Conservation (phyloP, 2,797 vertebrate genomes). For the Austrolebias charrua region DNA sequence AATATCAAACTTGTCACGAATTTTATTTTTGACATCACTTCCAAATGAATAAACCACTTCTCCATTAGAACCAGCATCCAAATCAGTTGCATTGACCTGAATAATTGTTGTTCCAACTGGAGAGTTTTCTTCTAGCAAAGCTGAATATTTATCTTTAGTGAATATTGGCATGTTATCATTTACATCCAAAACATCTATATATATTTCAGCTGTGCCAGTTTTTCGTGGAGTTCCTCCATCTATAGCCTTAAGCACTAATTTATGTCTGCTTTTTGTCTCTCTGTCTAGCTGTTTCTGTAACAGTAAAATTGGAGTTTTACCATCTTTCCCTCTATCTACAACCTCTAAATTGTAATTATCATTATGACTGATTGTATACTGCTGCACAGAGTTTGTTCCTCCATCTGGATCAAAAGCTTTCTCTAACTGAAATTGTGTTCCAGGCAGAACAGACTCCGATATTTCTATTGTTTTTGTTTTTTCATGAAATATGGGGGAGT, state of each 20-base stretch:
- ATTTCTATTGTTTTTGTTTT: conserved; percentile 72
- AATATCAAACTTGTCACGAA: conserved; percentile 64
- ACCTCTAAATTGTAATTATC: conserved; percentile 65
- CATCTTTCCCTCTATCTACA: conserved; percentile 60
- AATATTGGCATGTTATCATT: conserved; percentile 81
- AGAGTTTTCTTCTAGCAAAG: conserved; percentile 66
- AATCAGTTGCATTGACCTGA: conserved; percentile 72
- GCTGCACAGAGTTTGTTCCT: conserved; percentile 66
- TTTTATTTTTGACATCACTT: conserved; percentile 31
- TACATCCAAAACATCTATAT: conserved; percentile 75
- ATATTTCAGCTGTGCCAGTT: conserved; percentile 62
- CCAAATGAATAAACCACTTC: conserved; percentile 58
- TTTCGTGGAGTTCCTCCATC: conserved; percentile 75
- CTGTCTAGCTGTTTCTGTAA: conserved; percentile 70
- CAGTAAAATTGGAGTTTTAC: conserved; percentile 61
- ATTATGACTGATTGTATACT: conserved; percentile 75
- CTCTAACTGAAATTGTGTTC: conserved; percentile 72
- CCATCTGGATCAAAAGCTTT: conserved; percentile 74
- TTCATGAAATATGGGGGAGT: conserved; percentile 75
- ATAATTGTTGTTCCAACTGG: conserved; percentile 68
- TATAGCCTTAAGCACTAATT: conserved; percentile 61
- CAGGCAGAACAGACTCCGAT: conserved; percentile 65
- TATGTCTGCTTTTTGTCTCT: conserved; percentile 50
- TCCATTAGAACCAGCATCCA: conserved; percentile 59
- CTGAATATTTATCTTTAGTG: conserved; percentile 60